Evolutionary conservation across 2,113 vertebrate species (phyloP).

Genomic region (Forbesichthys papilliferus): DNA sequence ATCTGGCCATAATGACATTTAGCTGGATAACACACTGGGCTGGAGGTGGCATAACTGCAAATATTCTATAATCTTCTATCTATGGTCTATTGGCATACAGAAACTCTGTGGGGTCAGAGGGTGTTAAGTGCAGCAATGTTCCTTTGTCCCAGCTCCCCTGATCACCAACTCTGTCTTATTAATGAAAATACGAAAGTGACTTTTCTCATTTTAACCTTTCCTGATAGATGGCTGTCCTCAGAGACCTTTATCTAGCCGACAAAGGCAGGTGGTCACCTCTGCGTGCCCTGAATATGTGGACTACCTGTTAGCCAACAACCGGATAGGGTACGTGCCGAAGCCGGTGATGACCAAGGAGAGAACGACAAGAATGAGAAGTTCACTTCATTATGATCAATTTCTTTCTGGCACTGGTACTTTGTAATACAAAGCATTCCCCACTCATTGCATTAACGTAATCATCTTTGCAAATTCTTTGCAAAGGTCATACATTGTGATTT

Average conservation of each 20-base stretch:
- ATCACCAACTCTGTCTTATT: constrained; percentile 33
- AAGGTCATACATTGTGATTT: no score
- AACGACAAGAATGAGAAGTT: constrained; percentile 32
- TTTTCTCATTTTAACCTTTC: constrained; percentile 45
- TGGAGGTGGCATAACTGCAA: constrained; percentile 19
- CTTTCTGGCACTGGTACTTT: constrained; percentile 23
- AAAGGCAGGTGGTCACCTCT: constrained; percentile 62
- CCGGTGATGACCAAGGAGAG: constrained; percentile 33
- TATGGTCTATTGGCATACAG: constrained; percentile 12
- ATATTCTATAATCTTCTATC: constrained; percentile 31
- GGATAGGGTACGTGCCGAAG: background rate
- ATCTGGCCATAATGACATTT: constrained; percentile 61
- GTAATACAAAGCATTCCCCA: constrained; percentile 43
- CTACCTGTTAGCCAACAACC: constrained; percentile 12
- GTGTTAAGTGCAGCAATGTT: constrained; percentile 44
- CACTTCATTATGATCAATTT: constrained; percentile 36
- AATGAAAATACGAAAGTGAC: constrained; percentile 46
- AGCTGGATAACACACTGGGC: constrained; percentile 48
- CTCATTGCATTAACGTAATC: constrained; percentile 45
- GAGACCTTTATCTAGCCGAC: constrained; percentile 65
- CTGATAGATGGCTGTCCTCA: constrained; percentile 58
- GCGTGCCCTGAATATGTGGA: constrained; percentile 65
- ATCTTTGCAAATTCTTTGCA: background rate
- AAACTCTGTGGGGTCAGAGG: constrained; percentile 33
- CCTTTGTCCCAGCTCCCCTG: constrained; percentile 19